Conservation (phyloP, 2,888 invertebrate species). For the Nephrotoma appendiculata region DNA sequence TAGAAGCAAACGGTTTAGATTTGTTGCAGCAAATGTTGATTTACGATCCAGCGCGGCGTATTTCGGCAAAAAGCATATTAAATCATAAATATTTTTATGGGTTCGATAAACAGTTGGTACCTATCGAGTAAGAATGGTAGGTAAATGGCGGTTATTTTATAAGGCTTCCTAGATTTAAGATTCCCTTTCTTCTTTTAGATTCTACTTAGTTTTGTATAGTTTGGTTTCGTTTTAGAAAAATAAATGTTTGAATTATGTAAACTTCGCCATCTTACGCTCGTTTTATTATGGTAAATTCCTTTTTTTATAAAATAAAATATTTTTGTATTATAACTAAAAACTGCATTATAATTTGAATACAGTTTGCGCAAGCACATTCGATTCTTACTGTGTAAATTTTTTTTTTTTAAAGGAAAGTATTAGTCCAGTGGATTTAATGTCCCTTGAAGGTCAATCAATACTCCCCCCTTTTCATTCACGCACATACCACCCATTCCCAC, state of each 20-base stretch:
- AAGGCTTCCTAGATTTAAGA: neutral
- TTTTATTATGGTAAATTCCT: neutral
- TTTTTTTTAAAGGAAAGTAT: too few relatives aligned
- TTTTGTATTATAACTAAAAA: neutral
- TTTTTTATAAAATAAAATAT: neutral
- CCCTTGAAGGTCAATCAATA: too few relatives aligned
- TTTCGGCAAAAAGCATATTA: conserved; percentile 69
- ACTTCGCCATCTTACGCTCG: neutral
- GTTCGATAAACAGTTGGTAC: conserved; percentile 44
- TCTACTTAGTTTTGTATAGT: neutral
- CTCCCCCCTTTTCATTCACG: too few relatives aligned
- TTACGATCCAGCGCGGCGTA: conserved; percentile 79
- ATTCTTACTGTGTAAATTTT: too few relatives aligned
- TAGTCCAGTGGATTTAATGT: too few relatives aligned
- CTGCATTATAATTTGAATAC: neutral
- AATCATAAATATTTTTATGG: conserved; percentile 79
- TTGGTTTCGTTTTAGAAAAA: neutral
- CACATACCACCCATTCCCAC: too few relatives aligned
- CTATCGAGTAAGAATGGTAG: conserved; percentile 15
- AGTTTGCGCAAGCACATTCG: too few relatives aligned
- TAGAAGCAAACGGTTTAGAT: conserved; percentile 63
- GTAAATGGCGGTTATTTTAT: neutral
- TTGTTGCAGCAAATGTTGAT: conserved; percentile 75
- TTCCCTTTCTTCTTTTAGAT: neutral
- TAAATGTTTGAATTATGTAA: neutral